These are phyloP conservation scores for Caenorhabditis panamensis DNA, from an alignment of 2,888 invertebrate genomes.

Conservation along the genomic window DNA sequence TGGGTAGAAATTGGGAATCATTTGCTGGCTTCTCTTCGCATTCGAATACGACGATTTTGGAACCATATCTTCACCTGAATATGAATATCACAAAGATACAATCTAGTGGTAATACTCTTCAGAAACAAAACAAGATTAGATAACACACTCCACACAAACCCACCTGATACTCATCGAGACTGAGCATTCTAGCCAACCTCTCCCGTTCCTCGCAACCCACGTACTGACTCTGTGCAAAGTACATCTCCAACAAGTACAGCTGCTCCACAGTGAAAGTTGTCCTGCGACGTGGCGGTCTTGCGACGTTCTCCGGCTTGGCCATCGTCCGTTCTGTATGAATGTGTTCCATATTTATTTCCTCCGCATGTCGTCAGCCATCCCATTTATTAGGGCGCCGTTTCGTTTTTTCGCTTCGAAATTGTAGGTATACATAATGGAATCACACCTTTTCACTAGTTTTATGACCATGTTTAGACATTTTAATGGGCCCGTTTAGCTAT, in stretches of 20 bases:
- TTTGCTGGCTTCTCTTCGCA: conserved; percentile 59
- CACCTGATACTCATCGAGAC: conserved; percentile 59
- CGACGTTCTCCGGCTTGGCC: conserved; percentile 20
- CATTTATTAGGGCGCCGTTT: conserved; percentile 30
- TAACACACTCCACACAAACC: background rate
- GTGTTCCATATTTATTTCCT: conserved; percentile 51
- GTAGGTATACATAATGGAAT: conserved; percentile 37
- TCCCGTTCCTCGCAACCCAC: conserved; percentile 51
- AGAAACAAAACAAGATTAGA: background rate
- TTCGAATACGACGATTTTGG: conserved; percentile 67
- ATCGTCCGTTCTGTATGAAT: conserved; percentile 4
- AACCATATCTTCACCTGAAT: conserved; percentile 77
- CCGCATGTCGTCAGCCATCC: conserved; percentile 11
- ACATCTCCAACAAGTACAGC: conserved; percentile 59
- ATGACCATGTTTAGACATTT: conserved; percentile 23
- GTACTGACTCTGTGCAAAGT: conserved; percentile 60
- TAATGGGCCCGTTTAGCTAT: conserved; percentile 17
- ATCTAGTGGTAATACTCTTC: background rate
- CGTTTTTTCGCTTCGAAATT: conserved; percentile 23
- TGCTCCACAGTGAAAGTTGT: conserved; percentile 63
- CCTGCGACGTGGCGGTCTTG: conserved; percentile 26
- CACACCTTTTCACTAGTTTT: conserved; percentile 33
- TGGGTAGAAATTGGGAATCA: background rate
- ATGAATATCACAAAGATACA: background rate
- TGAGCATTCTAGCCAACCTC: conserved; percentile 47